Evolutionary conservation across 64 coral and sea anemone genomes (phyloP).

Genomic region (Actinia tenebrosa): DNA sequence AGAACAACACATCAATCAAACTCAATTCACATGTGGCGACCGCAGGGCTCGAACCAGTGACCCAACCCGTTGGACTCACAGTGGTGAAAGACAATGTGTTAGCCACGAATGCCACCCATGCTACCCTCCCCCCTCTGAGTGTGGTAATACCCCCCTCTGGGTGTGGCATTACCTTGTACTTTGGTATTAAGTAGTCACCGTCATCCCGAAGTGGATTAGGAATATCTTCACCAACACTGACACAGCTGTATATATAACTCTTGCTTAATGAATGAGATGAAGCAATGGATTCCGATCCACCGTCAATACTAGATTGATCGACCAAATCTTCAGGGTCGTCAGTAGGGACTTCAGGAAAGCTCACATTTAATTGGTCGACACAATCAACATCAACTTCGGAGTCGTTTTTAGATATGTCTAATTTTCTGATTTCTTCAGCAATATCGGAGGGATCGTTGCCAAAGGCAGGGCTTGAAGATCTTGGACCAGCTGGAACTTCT

Average conservation of each 20-base stretch:
- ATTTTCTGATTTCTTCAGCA: no score
- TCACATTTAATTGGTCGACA: neutral
- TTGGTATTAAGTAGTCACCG: neutral
- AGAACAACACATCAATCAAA: no score
- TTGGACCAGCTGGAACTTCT: neutral
- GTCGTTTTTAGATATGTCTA: neutral
- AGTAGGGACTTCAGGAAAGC: neutral
- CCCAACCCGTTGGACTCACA: no score
- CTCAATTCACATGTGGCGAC: no score
- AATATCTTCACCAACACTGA: neutral
- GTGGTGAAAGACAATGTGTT: no score
- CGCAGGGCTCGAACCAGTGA: no score
- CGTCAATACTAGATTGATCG: neutral
- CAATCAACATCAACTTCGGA: neutral
- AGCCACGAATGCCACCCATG: no score
- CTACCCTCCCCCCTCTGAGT: no score
- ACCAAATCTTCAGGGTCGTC: neutral
- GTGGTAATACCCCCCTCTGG: no score
- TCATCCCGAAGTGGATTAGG: neutral
- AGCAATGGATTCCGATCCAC: neutral
- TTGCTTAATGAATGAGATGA: neutral
- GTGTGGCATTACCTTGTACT: neutral
- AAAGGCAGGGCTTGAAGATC: neutral
- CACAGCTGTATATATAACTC: neutral
- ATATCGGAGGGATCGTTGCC: neutral